Base-by-base conservation (phyloP, 2,113 vertebrate genomes). In the Columbina picui region DNA sequence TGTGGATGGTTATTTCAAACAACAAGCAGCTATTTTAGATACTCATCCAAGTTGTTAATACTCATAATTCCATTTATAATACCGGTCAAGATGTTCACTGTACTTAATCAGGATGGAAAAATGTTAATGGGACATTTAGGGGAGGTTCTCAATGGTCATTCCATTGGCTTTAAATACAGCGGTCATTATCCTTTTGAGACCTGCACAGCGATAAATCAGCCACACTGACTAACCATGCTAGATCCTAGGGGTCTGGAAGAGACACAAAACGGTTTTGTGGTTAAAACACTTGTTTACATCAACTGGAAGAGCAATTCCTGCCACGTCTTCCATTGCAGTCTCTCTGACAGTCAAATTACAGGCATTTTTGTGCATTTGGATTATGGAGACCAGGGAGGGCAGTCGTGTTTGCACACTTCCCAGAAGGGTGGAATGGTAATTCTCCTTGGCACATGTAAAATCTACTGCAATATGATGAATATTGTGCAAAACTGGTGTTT, bases 401-500 rank as follows among this genome's bases (percentile, higher is more conserved):
- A 76, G 29, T 10, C 7, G 1, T 71, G 26, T 50, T 34, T 60
- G 34, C 26, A 38, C 34, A 36, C 10, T 34, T 75, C 30, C 47
- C 77, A 38, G 14, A 86, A 38, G 38, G 53, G 14, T 23, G 30
- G 65, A 29, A 38, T 3, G 39, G 38, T 10, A 67, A 3, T 64
- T 81, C 43, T 39, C 20, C 41, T 64, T 56, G 60, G 22, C 21
- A 21, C 1, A 0, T 3, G 29, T 23, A 25, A 78, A 86, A 91
- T 41, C 34, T 14, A 7, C 47, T 63, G 52, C 17, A 50, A 2
- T 7, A 13, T 0, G 0, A 38, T 25, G 34, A 74, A 20, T 10
- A 67, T n/a, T n/a, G n/a, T n/a, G 14, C 14, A 53, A 12, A 67
- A 56, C 3, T 49, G 39, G 53, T 27, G 14, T 38, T 63, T 39